Conservation (phyloP, 2,888 invertebrate genomes). For the Cephus sareptanus region DNA sequence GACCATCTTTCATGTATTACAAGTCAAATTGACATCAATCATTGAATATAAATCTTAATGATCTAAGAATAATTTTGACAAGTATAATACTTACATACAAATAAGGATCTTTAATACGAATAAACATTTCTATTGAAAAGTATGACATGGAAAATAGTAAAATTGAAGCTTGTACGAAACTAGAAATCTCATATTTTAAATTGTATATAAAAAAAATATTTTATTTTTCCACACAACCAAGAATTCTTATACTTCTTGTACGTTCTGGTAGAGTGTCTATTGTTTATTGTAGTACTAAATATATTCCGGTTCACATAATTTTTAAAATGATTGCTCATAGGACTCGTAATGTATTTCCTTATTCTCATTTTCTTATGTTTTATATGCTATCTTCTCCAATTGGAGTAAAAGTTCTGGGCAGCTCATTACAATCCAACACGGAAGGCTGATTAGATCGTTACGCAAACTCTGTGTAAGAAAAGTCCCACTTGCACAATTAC, state of each 20-base stretch:
- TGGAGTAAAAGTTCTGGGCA: constrained; percentile 28
- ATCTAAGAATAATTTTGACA: not conserved
- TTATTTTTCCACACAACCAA: not conserved
- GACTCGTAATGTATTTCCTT: not conserved
- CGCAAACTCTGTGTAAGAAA: constrained; percentile 40
- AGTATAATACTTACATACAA: not conserved
- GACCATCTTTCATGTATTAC: not conserved
- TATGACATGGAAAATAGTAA: not conserved
- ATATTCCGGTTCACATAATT: not conserved
- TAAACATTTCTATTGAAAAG: not conserved
- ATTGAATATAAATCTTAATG: not conserved
- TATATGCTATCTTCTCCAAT: constrained; percentile 3
- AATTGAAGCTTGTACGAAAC: no score
- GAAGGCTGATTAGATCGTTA: constrained; percentile 36
- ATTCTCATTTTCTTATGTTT: not conserved
- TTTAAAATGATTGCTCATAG: not conserved
- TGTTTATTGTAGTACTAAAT: not conserved
- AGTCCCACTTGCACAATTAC: constrained; percentile 36
- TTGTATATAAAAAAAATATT: not conserved
- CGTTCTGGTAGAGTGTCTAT: not conserved
- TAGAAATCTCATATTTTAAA: not conserved
- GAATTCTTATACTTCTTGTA: not conserved
- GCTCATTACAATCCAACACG: constrained; percentile 37
- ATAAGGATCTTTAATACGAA: not conserved
- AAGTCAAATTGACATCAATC: not conserved